Conservation (phyloP, 1,140 invertebrate genomes). For the Parasteatoda tepidariorum region DNA sequence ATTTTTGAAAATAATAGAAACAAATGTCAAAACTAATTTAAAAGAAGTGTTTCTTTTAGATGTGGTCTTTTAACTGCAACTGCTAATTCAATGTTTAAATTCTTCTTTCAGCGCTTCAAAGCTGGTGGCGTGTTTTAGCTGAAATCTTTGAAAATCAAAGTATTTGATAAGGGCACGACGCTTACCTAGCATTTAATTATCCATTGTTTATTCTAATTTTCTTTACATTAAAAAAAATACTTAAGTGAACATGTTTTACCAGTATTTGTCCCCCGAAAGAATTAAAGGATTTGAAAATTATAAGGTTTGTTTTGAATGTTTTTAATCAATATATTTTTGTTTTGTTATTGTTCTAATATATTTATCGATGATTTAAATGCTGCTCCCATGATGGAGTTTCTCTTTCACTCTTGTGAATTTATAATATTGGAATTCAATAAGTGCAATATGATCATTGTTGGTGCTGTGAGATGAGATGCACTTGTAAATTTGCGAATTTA, state of each 20-base stretch:
- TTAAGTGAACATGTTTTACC: conserved; percentile 41
- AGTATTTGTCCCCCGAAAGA: conserved; percentile 82
- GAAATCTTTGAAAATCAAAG: not conserved
- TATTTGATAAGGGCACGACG: not conserved
- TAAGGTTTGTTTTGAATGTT: conserved; percentile 75
- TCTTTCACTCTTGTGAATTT: not conserved
- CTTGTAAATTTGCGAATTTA: no score
- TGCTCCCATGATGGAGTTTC: not conserved
- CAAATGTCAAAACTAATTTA: no score
- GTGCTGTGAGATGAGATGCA: no score
- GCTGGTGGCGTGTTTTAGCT: conserved; percentile 23
- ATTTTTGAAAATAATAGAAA: no score
- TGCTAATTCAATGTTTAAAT: no score
- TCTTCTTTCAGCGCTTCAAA: conserved; percentile 23
- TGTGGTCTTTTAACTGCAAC: no score
- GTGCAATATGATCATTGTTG: not conserved
- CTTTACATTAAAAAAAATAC: not conserved
- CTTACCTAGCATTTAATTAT: not conserved
- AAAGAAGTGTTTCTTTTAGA: no score
- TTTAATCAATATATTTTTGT: not conserved
- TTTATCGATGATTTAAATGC: not conserved
- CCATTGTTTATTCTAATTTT: not conserved
- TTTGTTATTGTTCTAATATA: not conserved
- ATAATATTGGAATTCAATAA: not conserved
- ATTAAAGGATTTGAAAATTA: conserved; percentile 91